These are phyloP conservation scores for Bufo gargarizans DNA, from an alignment of 2,113 vertebrate genomes.

Conservation along the genomic window DNA sequence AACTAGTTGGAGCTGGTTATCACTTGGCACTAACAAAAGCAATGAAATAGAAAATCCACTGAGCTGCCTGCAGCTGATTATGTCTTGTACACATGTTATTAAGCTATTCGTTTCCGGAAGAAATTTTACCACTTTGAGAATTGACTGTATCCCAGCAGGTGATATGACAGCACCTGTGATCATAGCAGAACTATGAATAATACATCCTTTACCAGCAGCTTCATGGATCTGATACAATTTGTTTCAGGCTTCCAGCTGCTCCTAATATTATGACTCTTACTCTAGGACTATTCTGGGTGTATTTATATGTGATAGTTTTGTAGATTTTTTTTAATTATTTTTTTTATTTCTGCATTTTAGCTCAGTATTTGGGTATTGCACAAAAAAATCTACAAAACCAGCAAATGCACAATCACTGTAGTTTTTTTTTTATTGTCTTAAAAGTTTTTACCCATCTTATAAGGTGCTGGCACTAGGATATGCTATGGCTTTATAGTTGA, in stretches of 20 bases:
- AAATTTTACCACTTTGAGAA: conserved; percentile 11
- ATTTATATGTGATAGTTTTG: neutral
- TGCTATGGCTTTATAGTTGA: neutral
- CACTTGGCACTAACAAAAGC: conserved; percentile 30
- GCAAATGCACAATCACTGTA: no score
- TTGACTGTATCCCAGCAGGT: conserved; percentile 31
- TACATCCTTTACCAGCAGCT: neutral
- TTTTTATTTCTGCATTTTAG: no score
- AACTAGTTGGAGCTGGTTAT: conserved; percentile 37
- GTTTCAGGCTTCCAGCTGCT: neutral
- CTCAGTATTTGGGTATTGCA: no score
- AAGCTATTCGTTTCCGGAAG: conserved; percentile 6
- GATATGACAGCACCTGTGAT: neutral
- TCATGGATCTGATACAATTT: neutral
- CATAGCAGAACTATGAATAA: conserved; percentile 12
- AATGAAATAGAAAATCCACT: conserved; percentile 12
- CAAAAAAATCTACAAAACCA: no score
- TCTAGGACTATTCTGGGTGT: neutral
- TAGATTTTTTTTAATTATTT: no score
- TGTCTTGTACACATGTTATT: conserved; percentile 25
- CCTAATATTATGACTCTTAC: neutral
- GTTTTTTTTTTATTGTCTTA: no score
- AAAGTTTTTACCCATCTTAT: no score
- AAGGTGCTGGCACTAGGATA: no score
- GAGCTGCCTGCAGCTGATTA: conserved; percentile 30